Conservation (phyloP, 2,888 invertebrate genomes). For the Gymnoscelis rufifasciata region DNA sequence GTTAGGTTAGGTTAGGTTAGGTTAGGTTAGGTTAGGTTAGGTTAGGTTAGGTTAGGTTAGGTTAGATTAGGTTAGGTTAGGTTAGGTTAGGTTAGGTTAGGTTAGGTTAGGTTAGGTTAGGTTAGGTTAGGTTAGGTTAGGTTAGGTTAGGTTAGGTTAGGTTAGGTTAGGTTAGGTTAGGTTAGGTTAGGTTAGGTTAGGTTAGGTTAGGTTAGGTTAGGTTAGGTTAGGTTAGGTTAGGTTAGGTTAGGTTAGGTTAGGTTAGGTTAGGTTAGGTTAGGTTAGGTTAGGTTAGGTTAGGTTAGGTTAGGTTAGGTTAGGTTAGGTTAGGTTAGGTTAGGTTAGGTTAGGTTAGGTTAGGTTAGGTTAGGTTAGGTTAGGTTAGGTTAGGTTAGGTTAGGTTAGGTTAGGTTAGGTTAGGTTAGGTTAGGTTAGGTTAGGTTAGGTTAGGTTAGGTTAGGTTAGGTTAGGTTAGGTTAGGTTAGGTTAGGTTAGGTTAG, state of each 20-base stretch:
- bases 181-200: not conserved
- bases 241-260: not conserved
- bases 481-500: not conserved
- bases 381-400: not conserved
- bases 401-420: not conserved
- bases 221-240: not conserved
- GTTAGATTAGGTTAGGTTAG: not conserved
- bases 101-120: not conserved
- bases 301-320: not conserved
- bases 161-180: not conserved
- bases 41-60: not conserved
- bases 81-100: not conserved
- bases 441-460: not conserved
- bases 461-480: not conserved
- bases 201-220: not conserved
- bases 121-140: not conserved
- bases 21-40: not conserved
- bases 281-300: not conserved
- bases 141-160: not conserved
- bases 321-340: not conserved
- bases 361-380: not conserved
- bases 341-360: not conserved
- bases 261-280: not conserved
- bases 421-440: not conserved
- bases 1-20: not conserved